These are phyloP conservation scores for Cephus nigrinus DNA, from an alignment of 2,888 invertebrate species.

Conservation along the genomic window DNA sequence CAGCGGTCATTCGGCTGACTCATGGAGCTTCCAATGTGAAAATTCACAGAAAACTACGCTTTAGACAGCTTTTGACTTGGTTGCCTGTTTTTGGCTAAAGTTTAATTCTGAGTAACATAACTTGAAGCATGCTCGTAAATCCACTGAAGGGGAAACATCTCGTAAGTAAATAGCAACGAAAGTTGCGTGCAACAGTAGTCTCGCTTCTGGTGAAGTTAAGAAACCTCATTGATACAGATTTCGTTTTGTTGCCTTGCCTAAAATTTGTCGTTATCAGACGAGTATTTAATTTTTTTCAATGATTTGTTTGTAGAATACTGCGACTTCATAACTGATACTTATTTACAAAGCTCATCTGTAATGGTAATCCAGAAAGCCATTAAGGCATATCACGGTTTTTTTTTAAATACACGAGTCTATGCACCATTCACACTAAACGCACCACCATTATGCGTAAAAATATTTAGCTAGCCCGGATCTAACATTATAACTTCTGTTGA, in stretches of 20 bases:
- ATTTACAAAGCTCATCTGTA: constrained; percentile 79
- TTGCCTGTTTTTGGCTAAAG: not conserved
- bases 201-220: constrained; percentile 78
- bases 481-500: too few relatives aligned
- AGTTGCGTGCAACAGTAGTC: constrained; percentile 66
- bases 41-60: not conserved
- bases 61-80: not conserved
- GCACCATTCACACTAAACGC: constrained; percentile 81
- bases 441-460: constrained; percentile 77
- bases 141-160: not conserved
- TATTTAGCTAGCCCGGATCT: constrained; percentile 68
- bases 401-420: constrained; percentile 82
- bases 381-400: constrained; percentile 74
- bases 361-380: constrained; percentile 76
- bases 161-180: not conserved
- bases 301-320: constrained; percentile 78
- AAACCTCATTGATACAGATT: constrained; percentile 79
- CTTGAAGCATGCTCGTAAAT: not conserved
- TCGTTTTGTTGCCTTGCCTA: constrained; percentile 77
- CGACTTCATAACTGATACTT: constrained; percentile 79
- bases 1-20: not conserved
- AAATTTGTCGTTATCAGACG: constrained; percentile 80
- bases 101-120: not conserved
- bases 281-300: constrained; percentile 77
- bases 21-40: not conserved